A percentile compares a stretch with the other conserved stretches of the same genome.
Conservation (phyloP, 2,797 vertebrate species). For the Trematomus bernacchii region DNA sequence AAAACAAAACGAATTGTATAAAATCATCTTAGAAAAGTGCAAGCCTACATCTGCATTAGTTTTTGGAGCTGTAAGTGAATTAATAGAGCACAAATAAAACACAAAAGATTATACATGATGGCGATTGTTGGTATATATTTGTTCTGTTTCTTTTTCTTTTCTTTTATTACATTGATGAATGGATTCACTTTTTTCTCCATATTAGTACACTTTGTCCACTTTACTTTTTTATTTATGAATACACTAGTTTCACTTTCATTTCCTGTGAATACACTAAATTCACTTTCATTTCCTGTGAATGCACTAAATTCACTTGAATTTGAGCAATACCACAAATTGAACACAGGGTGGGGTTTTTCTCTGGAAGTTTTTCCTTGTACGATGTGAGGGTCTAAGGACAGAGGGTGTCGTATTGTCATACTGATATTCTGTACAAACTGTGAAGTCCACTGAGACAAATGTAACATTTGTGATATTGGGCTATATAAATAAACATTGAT, state of each 20-base stretch:
- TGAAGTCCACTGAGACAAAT: no score
- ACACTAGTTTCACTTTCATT: background rate
- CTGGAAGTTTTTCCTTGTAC: no score
- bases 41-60: background rate
- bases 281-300: background rate
- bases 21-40: background rate
- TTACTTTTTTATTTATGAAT: background rate
- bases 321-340: background rate
- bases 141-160: background rate
- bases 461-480: no score
- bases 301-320: no score
- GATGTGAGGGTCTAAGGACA: no score
- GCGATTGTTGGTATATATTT: background rate
- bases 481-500: no score
- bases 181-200: background rate
- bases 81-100: background rate
- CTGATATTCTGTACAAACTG: no score
- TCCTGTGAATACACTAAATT: background rate
- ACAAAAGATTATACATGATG: no score
- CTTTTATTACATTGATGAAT: background rate
- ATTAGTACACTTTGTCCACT: background rate
- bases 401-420: no score
- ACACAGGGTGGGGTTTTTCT: conserved; percentile 30
- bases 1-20: background rate
- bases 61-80: background rate